Evolutionary conservation across 2,888 invertebrate species (phyloP), one percentile per base, ranked within the genome.

Genomic region (Invenusta paracnida): DNA sequence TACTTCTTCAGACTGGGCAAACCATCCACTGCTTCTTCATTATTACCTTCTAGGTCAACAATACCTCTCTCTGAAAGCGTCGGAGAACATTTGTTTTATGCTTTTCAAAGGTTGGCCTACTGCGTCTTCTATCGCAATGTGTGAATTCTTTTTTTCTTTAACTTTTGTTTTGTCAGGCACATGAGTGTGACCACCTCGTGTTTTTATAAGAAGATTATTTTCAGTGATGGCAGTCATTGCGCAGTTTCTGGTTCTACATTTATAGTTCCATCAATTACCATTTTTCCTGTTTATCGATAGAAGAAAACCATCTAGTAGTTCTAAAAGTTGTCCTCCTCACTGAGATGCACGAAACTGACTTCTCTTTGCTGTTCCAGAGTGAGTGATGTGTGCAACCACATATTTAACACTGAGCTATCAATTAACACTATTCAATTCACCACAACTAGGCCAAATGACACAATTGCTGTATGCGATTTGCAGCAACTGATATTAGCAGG

Each of bases 1-100:
- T 73, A 25, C 23, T 73, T 73, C 73, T 73, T 73, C 25, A 73
- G 73, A 73, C 73, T 73, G 73, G 73, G 73, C 23, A 73, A 73
- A 73, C 73, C 73, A 73, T 73, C 2, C 11, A 73, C 73, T 73
- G 73, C 73, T 73, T 73, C 25, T 73, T 73, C 73, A 13, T 73
- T 73, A n/a, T 73, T n/a, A 73, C 27, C 17, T 73, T 73, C 11
- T 73, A 23, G 17, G 5, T 73, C 25, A 2, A 13, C 73, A 73
- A 13, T n/a, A n/a, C n/a, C n/a, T 25, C 27, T 73, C 73, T 13
- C 23, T 13, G 73, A 73, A 73, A 73, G 23, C 11, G 73, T 73
- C 25, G 27, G 73, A 73, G 73, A 73, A 73, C 11, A 73, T 23
- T 73, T 23, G 73, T 73, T 73, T 73, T 23, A 73, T 73, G 73